Evolutionary conservation across 2,888 invertebrate genomes (phyloP).

Genomic region (Aphodius granarius): DNA sequence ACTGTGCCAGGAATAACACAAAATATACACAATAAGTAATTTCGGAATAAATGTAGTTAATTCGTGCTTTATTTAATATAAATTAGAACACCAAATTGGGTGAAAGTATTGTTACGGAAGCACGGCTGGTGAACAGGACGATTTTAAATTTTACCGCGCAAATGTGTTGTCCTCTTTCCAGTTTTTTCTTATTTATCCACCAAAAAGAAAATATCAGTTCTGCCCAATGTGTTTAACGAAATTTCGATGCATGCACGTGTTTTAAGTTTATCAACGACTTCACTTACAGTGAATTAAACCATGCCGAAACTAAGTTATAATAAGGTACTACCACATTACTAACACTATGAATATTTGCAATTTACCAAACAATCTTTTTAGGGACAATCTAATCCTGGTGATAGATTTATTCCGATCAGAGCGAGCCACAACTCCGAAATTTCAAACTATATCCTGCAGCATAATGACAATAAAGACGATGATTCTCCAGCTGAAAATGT

Average conservation of each 20-base stretch:
- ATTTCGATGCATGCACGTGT: not conserved
- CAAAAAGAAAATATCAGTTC: not conserved
- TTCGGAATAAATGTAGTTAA: no score
- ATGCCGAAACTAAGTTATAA: not conserved
- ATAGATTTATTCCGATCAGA: slow-evolving; percentile 19
- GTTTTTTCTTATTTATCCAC: not conserved
- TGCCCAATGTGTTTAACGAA: not conserved
- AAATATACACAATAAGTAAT: no score
- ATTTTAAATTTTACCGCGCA: not conserved
- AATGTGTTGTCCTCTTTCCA: not conserved
- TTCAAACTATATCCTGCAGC: slow-evolving; percentile 4
- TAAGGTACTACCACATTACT: not conserved
- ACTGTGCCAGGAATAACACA: no score
- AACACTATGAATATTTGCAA: not conserved
- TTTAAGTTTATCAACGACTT: not conserved
- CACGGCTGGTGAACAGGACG: no score
- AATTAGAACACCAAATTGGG: no score
- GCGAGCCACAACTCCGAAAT: slow-evolving; percentile 14
- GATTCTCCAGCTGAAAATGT: not conserved
- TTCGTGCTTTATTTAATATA: no score
- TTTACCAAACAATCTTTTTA: not conserved
- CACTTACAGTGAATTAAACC: not conserved
- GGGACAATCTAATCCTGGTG: not conserved
- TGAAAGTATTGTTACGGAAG: no score
- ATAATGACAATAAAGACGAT: not conserved